A percentile compares a stretch with the other conserved stretches of the same genome.
These are phyloP conservation scores for Chaetodon auriga DNA, from an alignment of 2,113 vertebrate species.

Conservation along the genomic window DNA sequence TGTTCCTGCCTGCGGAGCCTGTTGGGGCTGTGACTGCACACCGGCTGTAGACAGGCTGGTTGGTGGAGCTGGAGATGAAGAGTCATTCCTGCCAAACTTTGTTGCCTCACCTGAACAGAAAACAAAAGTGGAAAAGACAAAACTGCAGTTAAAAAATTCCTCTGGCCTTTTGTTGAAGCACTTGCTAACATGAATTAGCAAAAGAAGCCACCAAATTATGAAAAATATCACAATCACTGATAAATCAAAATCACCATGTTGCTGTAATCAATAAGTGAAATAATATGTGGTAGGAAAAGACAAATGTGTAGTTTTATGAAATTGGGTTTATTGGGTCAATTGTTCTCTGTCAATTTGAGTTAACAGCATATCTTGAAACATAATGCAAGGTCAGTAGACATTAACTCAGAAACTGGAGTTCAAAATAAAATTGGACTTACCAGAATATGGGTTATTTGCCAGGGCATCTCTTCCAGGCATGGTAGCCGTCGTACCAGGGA, in stretches of 20 bases:
- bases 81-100: slow-evolving; percentile 95
- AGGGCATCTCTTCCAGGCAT: slow-evolving; percentile 94
- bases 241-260: neutral
- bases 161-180: neutral
- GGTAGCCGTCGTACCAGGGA: slow-evolving; percentile 90
- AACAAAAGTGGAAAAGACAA: neutral
- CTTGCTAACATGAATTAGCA: neutral
- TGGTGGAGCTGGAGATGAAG: slow-evolving; percentile 92
- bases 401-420: neutral
- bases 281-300: neutral
- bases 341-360: neutral
- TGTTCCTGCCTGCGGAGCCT: slow-evolving; percentile 77
- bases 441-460: slow-evolving; percentile 94
- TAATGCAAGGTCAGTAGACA: neutral
- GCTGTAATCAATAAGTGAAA: neutral
- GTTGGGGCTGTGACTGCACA: slow-evolving; percentile 88
- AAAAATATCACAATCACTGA: neutral
- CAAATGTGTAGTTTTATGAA: neutral
- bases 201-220: neutral
- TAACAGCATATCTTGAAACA: neutral
- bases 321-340: neutral
- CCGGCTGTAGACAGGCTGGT: slow-evolving; percentile 90
- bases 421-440: slow-evolving; percentile 71
- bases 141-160: neutral
- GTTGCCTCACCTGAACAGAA: slow-evolving; percentile 90